Conservation (phyloP, 1,140 invertebrate species). For the Leptonema lineaticorne region DNA sequence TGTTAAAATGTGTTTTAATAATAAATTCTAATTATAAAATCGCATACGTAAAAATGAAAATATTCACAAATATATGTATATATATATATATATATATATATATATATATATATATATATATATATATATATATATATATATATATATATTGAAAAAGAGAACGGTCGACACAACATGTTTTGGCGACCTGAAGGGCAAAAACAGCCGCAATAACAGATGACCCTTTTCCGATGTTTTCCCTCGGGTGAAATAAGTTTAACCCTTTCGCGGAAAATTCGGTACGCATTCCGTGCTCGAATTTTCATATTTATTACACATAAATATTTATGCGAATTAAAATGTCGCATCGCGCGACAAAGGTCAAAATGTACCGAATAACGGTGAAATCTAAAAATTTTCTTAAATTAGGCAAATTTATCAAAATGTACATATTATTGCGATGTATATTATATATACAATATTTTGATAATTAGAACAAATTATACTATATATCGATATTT, state of each 20-base stretch:
- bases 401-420: too few species aligned
- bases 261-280: slow-evolving; percentile 12
- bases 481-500: too few species aligned
- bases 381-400: too few species aligned
- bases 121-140: too few species aligned
- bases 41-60: background rate
- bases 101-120: too few species aligned
- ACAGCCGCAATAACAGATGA: slow-evolving; percentile 11
- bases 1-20: too few species aligned
- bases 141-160: background rate
- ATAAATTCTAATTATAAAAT: too few species aligned
- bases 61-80: background rate
- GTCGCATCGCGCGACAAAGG: background rate
- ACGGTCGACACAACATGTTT: too few species aligned
- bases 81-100: too few species aligned
- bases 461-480: too few species aligned
- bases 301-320: slow-evolving; percentile 13
- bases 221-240: slow-evolving; percentile 10
- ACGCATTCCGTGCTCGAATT: background rate
- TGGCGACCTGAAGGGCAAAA: background rate
- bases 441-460: too few species aligned
- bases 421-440: too few species aligned
- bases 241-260: slow-evolving; percentile 7
- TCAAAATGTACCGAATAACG: background rate
- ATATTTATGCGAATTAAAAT: slow-evolving; percentile 16